Percentiles rank a stretch among this genome's conserved stretches.
Conservation (phyloP, 1,140 invertebrate species). For the Lepidotrigona ventralis region DNA sequence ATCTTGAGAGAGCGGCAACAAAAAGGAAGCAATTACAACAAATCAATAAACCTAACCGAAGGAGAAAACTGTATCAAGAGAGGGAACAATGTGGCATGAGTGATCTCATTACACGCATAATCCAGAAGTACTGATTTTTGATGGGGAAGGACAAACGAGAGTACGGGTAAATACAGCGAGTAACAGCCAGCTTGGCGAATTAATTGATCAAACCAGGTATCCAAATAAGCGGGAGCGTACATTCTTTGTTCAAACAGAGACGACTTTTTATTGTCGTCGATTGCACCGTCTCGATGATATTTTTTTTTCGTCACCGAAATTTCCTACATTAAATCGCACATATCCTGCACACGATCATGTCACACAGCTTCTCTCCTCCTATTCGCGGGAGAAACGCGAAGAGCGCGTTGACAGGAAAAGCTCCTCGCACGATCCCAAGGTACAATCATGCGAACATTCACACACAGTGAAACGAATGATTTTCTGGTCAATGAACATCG, state of each 20-base stretch:
- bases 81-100: too few species aligned
- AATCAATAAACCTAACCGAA: too few species aligned
- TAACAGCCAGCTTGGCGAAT: neutral
- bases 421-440: neutral
- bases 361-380: too few species aligned
- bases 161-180: constrained; percentile 24
- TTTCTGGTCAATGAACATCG: constrained; percentile 31
- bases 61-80: too few species aligned
- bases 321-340: too few species aligned
- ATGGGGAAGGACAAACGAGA: neutral
- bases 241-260: neutral
- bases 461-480: neutral
- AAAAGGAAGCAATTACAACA: too few species aligned
- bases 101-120: too few species aligned
- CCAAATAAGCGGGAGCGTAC: too few species aligned
- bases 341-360: too few species aligned
- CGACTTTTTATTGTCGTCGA: neutral
- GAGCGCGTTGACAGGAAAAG: constrained; percentile 19
- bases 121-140: neutral
- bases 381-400: too few species aligned
- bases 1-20: neutral
- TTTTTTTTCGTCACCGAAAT: too few species aligned
- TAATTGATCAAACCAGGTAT: neutral
- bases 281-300: neutral
- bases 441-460: constrained; percentile 24